These are phyloP conservation scores for Bedellia somnulentella DNA, from an alignment of 2,888 invertebrate species.

Conservation along the genomic window DNA sequence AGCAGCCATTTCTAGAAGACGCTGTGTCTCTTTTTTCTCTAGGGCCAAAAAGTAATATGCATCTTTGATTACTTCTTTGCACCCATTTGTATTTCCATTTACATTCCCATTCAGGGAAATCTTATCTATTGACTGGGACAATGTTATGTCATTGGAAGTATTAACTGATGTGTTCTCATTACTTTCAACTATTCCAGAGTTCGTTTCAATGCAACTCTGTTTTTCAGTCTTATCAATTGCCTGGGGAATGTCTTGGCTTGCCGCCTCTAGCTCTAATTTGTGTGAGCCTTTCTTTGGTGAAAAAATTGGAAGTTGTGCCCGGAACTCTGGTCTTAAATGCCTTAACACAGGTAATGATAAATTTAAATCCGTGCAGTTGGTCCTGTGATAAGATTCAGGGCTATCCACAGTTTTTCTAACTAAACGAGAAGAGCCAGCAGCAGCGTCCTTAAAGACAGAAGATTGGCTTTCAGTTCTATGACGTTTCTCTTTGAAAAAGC, in stretches of 20 bases:
- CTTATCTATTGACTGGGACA: conserved; percentile 18
- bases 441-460: conserved; percentile 43
- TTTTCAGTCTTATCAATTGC: conserved; percentile 23
- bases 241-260: conserved; percentile 37
- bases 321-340: conserved; percentile 82
- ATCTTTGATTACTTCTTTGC: conserved; percentile 59
- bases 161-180: conserved; percentile 10
- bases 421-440: conserved; percentile 40
- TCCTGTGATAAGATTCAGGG: conserved; percentile 18
- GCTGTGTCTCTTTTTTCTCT: conserved; percentile 72
- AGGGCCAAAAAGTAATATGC: conserved; percentile 78
- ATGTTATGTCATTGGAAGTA: conserved; percentile 33
- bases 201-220: not conserved
- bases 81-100: conserved; percentile 14
- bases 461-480: conserved; percentile 43
- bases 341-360: conserved; percentile 73
- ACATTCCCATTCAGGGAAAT: conserved; percentile 5
- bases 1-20: conserved; percentile 68
- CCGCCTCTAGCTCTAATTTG: no score
- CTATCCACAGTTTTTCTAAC: conserved; percentile 27
- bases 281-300: conserved; percentile 59
- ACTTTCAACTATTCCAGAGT: conserved; percentile 6
- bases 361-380: conserved; percentile 22
- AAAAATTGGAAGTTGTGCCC: conserved; percentile 76
- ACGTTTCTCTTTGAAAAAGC: conserved; percentile 73